Conservation (phyloP, 2,888 invertebrate genomes). For the Aphodius sticticus region DNA sequence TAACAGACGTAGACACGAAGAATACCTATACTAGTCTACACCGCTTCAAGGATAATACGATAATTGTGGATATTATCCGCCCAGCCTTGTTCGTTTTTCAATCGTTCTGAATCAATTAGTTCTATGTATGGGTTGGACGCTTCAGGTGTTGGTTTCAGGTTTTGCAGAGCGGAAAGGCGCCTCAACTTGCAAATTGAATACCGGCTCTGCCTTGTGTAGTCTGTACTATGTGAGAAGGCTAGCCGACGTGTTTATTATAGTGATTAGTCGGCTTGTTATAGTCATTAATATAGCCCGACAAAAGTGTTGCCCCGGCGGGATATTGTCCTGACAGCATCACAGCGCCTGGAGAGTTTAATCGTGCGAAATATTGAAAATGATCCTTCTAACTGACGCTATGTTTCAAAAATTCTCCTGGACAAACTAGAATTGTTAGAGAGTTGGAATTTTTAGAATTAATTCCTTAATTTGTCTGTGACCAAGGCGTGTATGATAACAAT, state of each 20-base stretch:
- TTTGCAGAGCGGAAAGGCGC: background rate
- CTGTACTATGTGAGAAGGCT: background rate
- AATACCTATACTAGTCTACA: background rate
- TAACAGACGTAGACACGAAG: background rate
- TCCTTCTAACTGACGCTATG: too few relatives aligned
- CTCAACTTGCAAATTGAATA: background rate
- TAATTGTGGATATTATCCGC: background rate
- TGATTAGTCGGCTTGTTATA: background rate
- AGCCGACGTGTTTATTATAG: conserved; percentile 4
- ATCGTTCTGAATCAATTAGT: background rate
- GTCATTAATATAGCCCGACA: background rate
- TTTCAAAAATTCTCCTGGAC: too few relatives aligned
- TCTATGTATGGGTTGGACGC: background rate
- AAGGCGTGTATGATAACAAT: too few relatives aligned
- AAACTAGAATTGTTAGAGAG: too few relatives aligned
- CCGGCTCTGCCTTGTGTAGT: background rate
- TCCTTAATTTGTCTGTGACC: too few relatives aligned
- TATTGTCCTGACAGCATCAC: background rate
- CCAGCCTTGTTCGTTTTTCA: background rate
- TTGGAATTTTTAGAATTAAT: too few relatives aligned
- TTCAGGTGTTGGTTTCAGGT: background rate
- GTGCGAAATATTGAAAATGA: too few relatives aligned
- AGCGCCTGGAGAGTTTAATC: too few relatives aligned
- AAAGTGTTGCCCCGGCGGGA: background rate
- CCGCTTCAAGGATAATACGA: background rate